Evolutionary conservation across 2,888 invertebrate species (phyloP), one percentile per base, ranked within the genome.

Genomic region (Willowsia nigromaculata): DNA sequence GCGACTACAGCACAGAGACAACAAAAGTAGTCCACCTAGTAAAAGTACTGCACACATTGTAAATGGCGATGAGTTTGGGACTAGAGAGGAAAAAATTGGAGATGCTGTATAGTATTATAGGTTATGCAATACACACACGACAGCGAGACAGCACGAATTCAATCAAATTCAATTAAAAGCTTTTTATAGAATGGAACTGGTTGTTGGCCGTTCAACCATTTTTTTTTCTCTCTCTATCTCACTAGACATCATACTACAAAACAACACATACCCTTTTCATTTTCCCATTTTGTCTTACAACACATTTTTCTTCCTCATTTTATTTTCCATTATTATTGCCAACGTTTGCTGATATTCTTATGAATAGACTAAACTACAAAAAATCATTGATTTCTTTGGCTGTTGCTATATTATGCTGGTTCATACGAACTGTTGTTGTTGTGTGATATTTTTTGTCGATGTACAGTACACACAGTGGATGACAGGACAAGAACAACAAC

Each of bases 131-230:
- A 56, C 56, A 56, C 3, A 22, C n/a, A 59, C 13, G 53, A 71
- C 9, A 76, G 33, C 59, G 27, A 76, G 43, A 68, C 68, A 68
- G 68, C 40, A 86, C 53, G 68, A 86, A 80, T 86, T 80, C 86
- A 86, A 86, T 86, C 80, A 86, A 86, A 80, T 80, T 86, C 86
- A 86, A 86, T 86, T 86, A 80, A 86, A 80, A 37, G 68, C 50
- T 18, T 53, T 80, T 50, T 40, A 37, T 53, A 56, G 74, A 85
- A 74, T 74, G 85, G 76, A 56, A 84, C 71, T 82, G 65, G 47
- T 74, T 84, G 84, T 33, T 59, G 43, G 22, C 56, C 40, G 59
- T 81, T 30, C 71, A 50, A 43, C 50, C n/a, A 37, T 25, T 47
- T 65, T 37, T 82, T 40, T 22, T 37, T 37, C 25, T 59, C n/a